These are phyloP conservation scores for Dichetophora obliterata DNA, from an alignment of 2,888 invertebrate genomes.

Conservation along the genomic window DNA sequence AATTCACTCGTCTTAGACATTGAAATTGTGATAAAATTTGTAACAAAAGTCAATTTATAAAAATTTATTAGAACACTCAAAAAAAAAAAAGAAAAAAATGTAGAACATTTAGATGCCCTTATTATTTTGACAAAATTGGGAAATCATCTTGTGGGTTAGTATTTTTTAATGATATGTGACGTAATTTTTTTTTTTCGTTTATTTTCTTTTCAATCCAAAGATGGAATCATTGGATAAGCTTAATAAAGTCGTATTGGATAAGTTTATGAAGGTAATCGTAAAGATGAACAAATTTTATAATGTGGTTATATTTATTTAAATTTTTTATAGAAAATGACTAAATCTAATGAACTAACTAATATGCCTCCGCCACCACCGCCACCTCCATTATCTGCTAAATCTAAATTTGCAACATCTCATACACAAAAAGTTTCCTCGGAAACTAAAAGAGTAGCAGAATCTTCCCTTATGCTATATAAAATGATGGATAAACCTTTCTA, in stretches of 20 bases:
- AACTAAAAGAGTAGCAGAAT: conserved; percentile 51
- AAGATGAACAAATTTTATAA: neutral
- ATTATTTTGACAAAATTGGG: neutral
- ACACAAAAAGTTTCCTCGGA: neutral
- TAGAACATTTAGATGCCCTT: neutral
- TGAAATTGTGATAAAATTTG: neutral
- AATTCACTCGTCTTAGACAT: conserved; percentile 6
- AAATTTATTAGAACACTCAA: neutral
- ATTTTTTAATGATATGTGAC: neutral
- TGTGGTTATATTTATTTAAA: neutral
- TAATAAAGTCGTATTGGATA: conserved; percentile 12
- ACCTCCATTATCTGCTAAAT: conserved; percentile 12
- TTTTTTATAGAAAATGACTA: conserved; percentile 2
- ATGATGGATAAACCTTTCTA: conserved; percentile 51
- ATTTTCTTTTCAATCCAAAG: conserved; percentile 10
- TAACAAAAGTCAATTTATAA: conserved; percentile 13
- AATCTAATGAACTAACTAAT: conserved; percentile 35
- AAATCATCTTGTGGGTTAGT: conserved; percentile 5
- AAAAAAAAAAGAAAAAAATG: conserved; percentile 11
- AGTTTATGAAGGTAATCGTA: neutral
- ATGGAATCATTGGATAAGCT: conserved; percentile 17
- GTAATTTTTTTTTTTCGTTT: neutral
- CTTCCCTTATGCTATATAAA: conserved; percentile 51
- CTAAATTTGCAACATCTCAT: neutral
- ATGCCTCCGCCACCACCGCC: conserved; percentile 46